These are phyloP conservation scores for Nipponacmea schrenckii DNA, from an alignment of 2,888 invertebrate genomes.

Conservation along the genomic window DNA sequence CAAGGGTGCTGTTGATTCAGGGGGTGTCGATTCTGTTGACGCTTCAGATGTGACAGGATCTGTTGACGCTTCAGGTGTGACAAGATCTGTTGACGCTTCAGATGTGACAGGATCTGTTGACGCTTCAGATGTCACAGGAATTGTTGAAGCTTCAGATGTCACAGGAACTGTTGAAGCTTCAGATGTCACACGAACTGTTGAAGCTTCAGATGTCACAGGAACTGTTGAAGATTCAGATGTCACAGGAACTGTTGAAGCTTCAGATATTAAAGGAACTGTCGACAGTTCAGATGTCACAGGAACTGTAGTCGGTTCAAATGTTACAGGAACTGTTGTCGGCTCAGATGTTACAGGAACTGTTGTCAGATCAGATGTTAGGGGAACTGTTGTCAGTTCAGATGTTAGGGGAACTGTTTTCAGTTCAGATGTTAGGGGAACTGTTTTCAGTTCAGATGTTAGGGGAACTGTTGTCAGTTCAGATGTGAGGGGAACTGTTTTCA, in stretches of 20 bases:
- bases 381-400: background rate
- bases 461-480: no score
- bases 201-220: background rate
- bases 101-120: background rate
- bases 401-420: background rate
- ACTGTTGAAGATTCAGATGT: background rate
- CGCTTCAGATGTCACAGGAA: background rate
- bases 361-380: background rate
- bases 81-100: no score
- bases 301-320: background rate
- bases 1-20: no score
- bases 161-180: background rate
- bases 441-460: no score
- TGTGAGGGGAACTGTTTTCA: no score
- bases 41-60: no score
- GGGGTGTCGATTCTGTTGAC: no score
- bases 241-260: background rate
- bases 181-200: background rate
- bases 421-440: no score
- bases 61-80: no score
- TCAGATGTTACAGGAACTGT: background rate
- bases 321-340: background rate
- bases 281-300: background rate
- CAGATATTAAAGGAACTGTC: background rate
- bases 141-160: background rate